Conservation (phyloP, 2,888 invertebrate species). For the Odontocolon sp. region DNA sequence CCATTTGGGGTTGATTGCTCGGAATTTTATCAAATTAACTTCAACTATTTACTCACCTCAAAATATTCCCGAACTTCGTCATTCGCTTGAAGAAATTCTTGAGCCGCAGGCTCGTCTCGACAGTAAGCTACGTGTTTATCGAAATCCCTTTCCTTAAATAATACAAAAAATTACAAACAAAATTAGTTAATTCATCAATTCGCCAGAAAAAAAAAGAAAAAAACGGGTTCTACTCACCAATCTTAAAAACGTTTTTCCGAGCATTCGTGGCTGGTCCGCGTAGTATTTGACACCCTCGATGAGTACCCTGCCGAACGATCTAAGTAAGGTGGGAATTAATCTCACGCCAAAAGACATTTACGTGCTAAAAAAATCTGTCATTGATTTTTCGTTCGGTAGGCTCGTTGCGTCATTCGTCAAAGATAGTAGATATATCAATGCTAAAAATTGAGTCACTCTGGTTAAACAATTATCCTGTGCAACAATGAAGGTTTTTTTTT, state of each 20-base stretch:
- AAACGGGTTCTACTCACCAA: conserved; percentile 82
- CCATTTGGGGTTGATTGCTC: background rate
- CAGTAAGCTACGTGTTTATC: conserved; percentile 96
- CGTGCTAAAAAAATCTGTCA: conserved; percentile 64
- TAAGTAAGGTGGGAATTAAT: conserved; percentile 81
- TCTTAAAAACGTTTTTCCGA: conserved; percentile 94
- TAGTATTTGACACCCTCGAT: conserved; percentile 97
- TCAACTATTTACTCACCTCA: conserved; percentile 84
- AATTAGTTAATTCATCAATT: no score
- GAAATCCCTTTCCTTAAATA: conserved; percentile 90
- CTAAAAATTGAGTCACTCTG: conserved; percentile 4
- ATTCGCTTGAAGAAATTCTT: conserved; percentile 88
- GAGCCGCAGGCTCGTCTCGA: conserved; percentile 91
- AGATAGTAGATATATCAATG: background rate
- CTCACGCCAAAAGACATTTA: conserved; percentile 78
- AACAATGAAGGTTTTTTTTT: conserved; percentile 3
- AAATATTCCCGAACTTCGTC: conserved; percentile 89
- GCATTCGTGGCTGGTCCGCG: conserved; percentile 92
- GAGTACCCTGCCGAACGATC: conserved; percentile 87
- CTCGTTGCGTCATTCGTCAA: conserved; percentile 33
- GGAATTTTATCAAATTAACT: background rate
- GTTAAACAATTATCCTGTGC: conserved; percentile 28
- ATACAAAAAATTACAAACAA: conserved; percentile 14
- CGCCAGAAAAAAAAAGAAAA: background rate
- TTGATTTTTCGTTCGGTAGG: conserved; percentile 4